Percentiles rank a stretch among this genome's conserved stretches.
Evolutionary conservation across 2,797 vertebrate species (phyloP).

Genomic region (Propithecus perrieri): DNA sequence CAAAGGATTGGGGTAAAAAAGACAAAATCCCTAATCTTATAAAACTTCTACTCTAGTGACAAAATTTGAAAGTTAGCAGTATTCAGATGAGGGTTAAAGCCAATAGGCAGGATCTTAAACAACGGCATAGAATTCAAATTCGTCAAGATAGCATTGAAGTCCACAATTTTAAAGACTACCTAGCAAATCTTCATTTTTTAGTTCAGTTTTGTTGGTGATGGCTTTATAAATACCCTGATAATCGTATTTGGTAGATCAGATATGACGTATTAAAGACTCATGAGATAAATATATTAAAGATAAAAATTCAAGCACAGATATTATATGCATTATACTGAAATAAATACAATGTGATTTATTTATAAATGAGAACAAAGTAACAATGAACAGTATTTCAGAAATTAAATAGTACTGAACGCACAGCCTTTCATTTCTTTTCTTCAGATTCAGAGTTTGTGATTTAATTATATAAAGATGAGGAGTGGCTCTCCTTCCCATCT

Average conservation of each 20-base stretch:
- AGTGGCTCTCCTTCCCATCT: background rate
- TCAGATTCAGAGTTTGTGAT: background rate
- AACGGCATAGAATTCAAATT: background rate
- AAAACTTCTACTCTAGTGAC: background rate
- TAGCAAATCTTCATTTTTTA: conserved; percentile 18
- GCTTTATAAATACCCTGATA: conserved; percentile 28
- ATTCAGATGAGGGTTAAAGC: background rate
- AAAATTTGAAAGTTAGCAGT: background rate
- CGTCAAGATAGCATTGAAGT: background rate
- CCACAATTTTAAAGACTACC: background rate
- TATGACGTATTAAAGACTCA: conserved; percentile 27
- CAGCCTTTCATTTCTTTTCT: conserved; percentile 46
- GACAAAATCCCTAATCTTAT: background rate
- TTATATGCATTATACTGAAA: conserved; percentile 39
- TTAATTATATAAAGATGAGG: conserved; percentile 73
- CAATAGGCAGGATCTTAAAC: background rate
- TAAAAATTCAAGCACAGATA: conserved; percentile 23
- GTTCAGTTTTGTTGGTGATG: conserved; percentile 6
- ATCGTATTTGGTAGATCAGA: conserved; percentile 24
- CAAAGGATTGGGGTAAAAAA: background rate
- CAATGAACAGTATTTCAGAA: conserved; percentile 46
- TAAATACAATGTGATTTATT: conserved; percentile 72
- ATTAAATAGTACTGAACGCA: conserved; percentile 22
- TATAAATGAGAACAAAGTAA: conserved; percentile 64
- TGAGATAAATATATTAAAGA: background rate